These are phyloP conservation scores for Tiliacea citrago DNA, from an alignment of 2,888 invertebrate genomes.

Conservation along the genomic window DNA sequence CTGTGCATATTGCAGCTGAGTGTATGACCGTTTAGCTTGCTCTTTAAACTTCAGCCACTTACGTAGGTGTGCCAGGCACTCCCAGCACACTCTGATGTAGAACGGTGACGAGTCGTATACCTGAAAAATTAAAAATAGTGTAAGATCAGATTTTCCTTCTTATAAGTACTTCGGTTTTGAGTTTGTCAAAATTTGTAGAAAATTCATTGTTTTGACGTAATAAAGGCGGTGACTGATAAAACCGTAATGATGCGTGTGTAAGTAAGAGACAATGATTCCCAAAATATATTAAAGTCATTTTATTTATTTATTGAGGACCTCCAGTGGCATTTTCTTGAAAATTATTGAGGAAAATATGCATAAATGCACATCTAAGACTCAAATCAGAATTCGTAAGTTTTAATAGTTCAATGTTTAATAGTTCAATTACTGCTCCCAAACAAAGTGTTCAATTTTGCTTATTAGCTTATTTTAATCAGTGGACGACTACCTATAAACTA, in stretches of 20 bases:
- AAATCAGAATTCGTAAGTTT: not conserved
- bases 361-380: not conserved
- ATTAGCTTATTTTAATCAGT: slow-evolving; percentile 7
- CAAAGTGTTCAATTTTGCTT: not conserved
- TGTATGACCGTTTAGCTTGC: slow-evolving; percentile 74
- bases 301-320: no score
- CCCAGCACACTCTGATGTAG: slow-evolving; percentile 79
- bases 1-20: slow-evolving; percentile 66
- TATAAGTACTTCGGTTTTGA: not conserved
- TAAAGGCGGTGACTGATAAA: not conserved
- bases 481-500: not conserved
- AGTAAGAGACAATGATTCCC: not conserved
- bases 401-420: no score
- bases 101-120: slow-evolving; percentile 7
- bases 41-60: slow-evolving; percentile 75
- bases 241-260: not conserved
- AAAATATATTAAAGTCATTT: not conserved
- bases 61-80: slow-evolving; percentile 76
- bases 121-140: not conserved
- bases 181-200: not conserved
- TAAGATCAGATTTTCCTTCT: not conserved
- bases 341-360: not conserved
- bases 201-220: not conserved
- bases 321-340: not conserved
- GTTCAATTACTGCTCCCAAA: not conserved